Conservation (phyloP, 2,113 vertebrate genomes). For the Xenopus laevis region DNA sequence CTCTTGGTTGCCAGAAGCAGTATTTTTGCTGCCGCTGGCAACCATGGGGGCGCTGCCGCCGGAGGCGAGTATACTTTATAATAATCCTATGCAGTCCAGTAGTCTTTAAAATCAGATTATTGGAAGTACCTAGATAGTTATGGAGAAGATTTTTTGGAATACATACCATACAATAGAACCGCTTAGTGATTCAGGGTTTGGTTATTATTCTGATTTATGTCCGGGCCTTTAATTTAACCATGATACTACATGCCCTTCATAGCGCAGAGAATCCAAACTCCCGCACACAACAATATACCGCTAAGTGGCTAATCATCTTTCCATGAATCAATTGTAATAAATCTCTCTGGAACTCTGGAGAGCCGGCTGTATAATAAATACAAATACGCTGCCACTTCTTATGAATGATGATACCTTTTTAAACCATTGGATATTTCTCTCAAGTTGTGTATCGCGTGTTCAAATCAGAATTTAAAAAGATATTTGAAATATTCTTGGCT, state of each 20-base stretch:
- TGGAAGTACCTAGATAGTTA: background rate
- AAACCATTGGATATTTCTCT: slow-evolving; percentile 15
- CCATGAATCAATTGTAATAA: slow-evolving; percentile 38
- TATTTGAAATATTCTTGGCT: background rate
- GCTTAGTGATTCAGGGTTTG: slow-evolving; percentile 29
- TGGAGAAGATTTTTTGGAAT: slow-evolving; percentile 41
- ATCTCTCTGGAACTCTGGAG: background rate
- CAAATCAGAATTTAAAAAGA: slow-evolving; percentile 8
- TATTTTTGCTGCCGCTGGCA: too few species aligned
- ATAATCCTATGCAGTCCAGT: too few species aligned
- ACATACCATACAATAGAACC: slow-evolving; percentile 19
- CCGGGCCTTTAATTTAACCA: slow-evolving; percentile 27
- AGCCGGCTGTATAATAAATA: slow-evolving; percentile 37
- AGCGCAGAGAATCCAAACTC: slow-evolving; percentile 1
- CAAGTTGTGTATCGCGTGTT: background rate
- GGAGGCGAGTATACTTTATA: too few species aligned
- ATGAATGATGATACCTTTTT: slow-evolving; percentile 17
- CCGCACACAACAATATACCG: background rate
- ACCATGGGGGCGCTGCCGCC: too few species aligned
- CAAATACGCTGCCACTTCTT: background rate
- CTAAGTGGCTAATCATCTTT: slow-evolving; percentile 39
- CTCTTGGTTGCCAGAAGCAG: too few species aligned
- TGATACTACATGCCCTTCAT: slow-evolving; percentile 29
- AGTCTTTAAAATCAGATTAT: too few species aligned
- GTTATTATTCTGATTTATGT: slow-evolving; percentile 39